Conservation (phyloP, 2,797 vertebrate genomes). For the Botia kubotai region DNA sequence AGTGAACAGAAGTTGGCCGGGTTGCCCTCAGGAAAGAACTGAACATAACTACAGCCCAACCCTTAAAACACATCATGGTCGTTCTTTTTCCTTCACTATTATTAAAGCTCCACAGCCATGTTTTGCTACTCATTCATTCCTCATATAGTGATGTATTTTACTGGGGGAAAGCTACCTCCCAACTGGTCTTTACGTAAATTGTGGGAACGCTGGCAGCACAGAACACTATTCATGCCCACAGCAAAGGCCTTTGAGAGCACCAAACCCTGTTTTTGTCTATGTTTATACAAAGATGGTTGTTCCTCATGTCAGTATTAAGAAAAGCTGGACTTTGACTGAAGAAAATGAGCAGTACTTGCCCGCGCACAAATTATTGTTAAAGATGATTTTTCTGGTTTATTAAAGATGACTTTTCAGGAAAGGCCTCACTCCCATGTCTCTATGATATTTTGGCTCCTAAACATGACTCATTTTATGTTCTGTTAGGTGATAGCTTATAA, state of each 20-base stretch:
- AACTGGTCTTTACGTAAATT: constrained; percentile 1
- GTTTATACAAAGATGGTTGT: constrained; percentile 26
- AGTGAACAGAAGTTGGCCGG: not conserved
- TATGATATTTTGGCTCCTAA: too few relatives aligned
- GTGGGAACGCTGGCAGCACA: constrained; percentile 22
- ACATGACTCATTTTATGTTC: not conserved
- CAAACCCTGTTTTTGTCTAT: constrained; percentile 3
- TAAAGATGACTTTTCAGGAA: too few relatives aligned
- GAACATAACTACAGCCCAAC: constrained; percentile 10
- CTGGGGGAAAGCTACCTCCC: constrained; percentile 3
- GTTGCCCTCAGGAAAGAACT: not conserved
- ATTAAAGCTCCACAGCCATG: constrained; percentile 19
- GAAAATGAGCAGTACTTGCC: not conserved
- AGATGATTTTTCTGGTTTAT: too few relatives aligned
- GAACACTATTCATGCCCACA: constrained; percentile 34
- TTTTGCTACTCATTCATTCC: constrained; percentile 1
- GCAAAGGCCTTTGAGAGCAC: constrained; percentile 22
- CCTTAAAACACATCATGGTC: not conserved
- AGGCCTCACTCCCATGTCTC: too few relatives aligned
- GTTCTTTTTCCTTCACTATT: constrained; percentile 3
- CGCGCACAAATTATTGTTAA: too few relatives aligned
- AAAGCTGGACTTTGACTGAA: not conserved
- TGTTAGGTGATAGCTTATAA: too few relatives aligned
- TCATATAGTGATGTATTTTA: constrained; percentile 12
- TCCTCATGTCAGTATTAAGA: constrained; percentile 27